Evolutionary conservation across 2,888 invertebrate species (phyloP).

Genomic region (Agrochola lychnidis): DNA sequence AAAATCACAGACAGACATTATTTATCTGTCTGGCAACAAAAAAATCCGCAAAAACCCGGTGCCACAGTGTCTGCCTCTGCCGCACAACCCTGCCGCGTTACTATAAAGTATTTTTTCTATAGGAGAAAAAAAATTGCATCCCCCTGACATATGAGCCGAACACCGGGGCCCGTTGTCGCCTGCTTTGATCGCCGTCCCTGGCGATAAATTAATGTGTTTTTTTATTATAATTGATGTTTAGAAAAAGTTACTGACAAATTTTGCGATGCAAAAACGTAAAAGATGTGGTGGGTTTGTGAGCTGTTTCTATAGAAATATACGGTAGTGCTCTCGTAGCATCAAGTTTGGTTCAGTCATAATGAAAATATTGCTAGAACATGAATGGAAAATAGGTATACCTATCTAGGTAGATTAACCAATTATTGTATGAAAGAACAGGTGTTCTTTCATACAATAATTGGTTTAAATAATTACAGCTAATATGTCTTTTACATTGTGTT

Average conservation of each 20-base stretch:
- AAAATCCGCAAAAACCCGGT: slow-evolving; percentile 78
- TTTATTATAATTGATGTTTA: slow-evolving; percentile 56
- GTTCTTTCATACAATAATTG: neutral
- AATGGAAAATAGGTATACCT: neutral
- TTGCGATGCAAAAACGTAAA: slow-evolving; percentile 35
- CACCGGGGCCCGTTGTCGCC: slow-evolving; percentile 78
- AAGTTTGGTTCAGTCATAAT: neutral
- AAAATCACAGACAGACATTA: slow-evolving; percentile 47
- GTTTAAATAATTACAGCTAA: neutral
- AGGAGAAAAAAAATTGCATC: slow-evolving; percentile 74
- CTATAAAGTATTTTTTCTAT: slow-evolving; percentile 79
- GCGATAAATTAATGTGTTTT: slow-evolving; percentile 76
- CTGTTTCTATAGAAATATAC: neutral
- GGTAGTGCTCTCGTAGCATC: neutral
- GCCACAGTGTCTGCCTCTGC: slow-evolving; percentile 83
- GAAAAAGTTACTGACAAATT: slow-evolving; percentile 54
- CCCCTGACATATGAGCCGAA: slow-evolving; percentile 75
- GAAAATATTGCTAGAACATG: neutral
- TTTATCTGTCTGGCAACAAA: slow-evolving; percentile 48
- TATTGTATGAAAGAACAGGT: too few relatives aligned
- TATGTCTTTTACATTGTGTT: too few relatives aligned
- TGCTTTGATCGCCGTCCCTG: slow-evolving; percentile 76
- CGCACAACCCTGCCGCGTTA: slow-evolving; percentile 70
- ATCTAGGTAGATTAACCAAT: too few relatives aligned
- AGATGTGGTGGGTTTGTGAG: neutral